phyloP scores from a whole-genome alignment of 2,797 vertebrate species.

The Discoglossus pictus region DNA sequence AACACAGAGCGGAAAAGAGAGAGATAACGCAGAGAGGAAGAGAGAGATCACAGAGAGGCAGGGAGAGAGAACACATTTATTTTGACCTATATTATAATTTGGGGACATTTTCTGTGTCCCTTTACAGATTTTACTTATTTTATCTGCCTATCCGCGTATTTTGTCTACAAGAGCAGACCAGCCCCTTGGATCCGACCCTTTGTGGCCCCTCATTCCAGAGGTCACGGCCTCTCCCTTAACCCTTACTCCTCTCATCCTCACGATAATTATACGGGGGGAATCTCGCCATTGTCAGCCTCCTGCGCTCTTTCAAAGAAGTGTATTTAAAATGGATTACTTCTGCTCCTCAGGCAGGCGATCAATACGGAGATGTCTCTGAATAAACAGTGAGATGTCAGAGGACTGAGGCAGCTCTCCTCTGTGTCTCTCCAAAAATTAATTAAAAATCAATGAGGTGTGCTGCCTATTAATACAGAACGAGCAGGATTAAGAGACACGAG shows the following conservation, averaged over 20 bases:
- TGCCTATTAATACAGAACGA: slow-evolving; percentile 85
- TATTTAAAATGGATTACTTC: slow-evolving; percentile 92
- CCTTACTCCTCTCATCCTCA: slow-evolving; percentile 63
- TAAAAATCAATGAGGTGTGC: slow-evolving; percentile 92
- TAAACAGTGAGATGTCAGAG: slow-evolving; percentile 76
- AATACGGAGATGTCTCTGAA: slow-evolving; percentile 86
- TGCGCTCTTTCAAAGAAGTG: slow-evolving; percentile 67
- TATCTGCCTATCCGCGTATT: too few species aligned
- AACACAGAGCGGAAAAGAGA: too few species aligned
- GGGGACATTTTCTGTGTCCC: too few species aligned
- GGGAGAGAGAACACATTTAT: too few species aligned
- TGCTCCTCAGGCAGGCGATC: slow-evolving; percentile 76
- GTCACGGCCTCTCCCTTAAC: slow-evolving; percentile 15
- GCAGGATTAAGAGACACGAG: slow-evolving; percentile 68
- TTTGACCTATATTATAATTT: too few species aligned
- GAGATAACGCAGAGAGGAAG: too few species aligned
- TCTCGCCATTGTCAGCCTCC: slow-evolving; percentile 51
- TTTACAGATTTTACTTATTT: too few species aligned
- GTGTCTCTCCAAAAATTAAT: slow-evolving; percentile 84
- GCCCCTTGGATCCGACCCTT: too few species aligned
- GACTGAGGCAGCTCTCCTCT: slow-evolving; percentile 80
- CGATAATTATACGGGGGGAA: slow-evolving; percentile 62
- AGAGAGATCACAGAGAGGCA: too few species aligned
- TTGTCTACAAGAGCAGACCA: too few species aligned
- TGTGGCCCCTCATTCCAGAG: too few species aligned